These are phyloP conservation scores for Eriocheir sinensis DNA, from an alignment of 1,140 invertebrate species.

Conservation along the genomic window DNA sequence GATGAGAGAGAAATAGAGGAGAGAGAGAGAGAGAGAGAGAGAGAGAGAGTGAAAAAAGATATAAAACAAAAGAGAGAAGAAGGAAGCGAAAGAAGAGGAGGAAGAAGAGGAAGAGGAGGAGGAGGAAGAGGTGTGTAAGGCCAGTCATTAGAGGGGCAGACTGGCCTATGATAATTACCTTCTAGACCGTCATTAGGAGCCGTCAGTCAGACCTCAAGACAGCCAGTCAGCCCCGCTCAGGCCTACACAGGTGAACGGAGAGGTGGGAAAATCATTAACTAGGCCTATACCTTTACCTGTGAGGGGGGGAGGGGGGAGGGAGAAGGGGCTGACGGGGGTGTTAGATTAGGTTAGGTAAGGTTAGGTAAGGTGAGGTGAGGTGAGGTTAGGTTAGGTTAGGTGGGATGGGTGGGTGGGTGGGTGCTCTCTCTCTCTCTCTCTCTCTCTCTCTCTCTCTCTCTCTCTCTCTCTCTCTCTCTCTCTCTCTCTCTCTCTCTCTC, in stretches of 20 bases:
- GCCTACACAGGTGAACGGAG: neutral
- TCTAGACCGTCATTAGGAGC: neutral
- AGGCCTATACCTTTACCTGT: neutral
- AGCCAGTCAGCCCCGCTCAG: neutral
- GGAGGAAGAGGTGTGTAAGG: neutral
- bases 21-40: neutral
- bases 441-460: too few species aligned
- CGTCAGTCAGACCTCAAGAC: too few species aligned
- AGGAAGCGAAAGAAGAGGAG: neutral
- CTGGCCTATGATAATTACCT: neutral
- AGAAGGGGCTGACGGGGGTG: too few species aligned
- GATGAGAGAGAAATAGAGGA: neutral
- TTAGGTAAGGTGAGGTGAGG: too few species aligned
- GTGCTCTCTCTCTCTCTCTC: too few species aligned
- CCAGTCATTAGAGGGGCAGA: neutral
- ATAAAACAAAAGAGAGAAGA: neutral
- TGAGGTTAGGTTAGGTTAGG: too few species aligned
- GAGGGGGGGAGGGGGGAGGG: too few species aligned
- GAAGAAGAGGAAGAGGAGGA: neutral
- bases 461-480: too few species aligned
- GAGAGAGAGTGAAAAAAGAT: neutral
- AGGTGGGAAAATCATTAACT: constrained; percentile 6
- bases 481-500: too few species aligned
- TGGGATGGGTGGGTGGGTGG: too few species aligned
- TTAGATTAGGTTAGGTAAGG: too few species aligned